A percentile compares a stretch with the other conserved stretches of the same genome.
phyloP scores from a whole-genome alignment of 2,888 invertebrate genomes.

The Melanophora roralis region DNA sequence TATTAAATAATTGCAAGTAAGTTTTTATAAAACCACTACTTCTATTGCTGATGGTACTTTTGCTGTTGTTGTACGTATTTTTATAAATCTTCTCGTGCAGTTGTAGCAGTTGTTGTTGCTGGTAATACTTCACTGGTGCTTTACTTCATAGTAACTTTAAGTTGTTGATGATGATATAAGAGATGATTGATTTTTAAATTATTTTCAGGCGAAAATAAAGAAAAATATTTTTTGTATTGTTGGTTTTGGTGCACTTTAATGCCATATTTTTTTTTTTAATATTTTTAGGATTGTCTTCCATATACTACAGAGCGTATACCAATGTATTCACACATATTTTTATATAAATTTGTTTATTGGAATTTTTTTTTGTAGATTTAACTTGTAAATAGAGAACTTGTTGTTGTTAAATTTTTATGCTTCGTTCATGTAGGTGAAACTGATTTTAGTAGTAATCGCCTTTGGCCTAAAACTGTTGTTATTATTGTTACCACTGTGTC shows the following conservation, averaged over 20 bases:
- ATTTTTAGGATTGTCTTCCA: neutral
- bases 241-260: slow-evolving; percentile 39
- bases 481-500: slow-evolving; percentile 5
- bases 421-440: slow-evolving; percentile 37
- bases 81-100: neutral
- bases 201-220: slow-evolving; percentile 26
- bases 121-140: neutral
- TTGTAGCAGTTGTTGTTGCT: neutral
- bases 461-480: slow-evolving; percentile 35
- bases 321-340: no score
- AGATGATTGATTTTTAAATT: slow-evolving; percentile 54
- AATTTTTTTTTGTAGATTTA: neutral
- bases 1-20: slow-evolving; percentile 1
- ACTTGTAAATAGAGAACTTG: neutral
- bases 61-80: slow-evolving; percentile 4
- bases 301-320: no score
- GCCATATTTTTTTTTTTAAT: neutral
- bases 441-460: slow-evolving; percentile 28
- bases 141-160: neutral
- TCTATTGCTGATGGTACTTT: neutral
- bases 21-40: slow-evolving; percentile 7
- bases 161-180: slow-evolving; percentile 39
- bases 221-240: slow-evolving; percentile 1
- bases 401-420: neutral
- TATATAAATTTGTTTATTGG: neutral